phyloP scores from a whole-genome alignment of 2,113 vertebrate species.

The Pelecanus crispus region DNA sequence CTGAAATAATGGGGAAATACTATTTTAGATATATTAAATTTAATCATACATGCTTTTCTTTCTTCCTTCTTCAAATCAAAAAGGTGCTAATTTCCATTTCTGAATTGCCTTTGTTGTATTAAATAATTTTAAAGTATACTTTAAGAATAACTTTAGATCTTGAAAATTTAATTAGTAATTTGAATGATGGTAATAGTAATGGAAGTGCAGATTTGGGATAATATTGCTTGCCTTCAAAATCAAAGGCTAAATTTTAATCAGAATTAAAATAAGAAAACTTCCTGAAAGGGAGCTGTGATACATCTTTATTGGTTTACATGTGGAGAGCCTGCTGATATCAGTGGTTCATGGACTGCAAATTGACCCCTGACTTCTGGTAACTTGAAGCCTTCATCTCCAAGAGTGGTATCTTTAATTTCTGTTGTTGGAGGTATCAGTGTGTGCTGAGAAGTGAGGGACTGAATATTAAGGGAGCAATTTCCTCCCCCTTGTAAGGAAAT shows the following conservation, averaged over 20 bases:
- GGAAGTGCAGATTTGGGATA: background rate
- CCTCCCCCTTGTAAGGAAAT: background rate
- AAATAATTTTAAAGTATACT: background rate
- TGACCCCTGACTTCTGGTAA: background rate
- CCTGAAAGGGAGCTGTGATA: background rate
- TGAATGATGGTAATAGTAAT: background rate
- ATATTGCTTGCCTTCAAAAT: background rate
- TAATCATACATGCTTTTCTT: background rate
- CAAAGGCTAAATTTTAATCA: background rate
- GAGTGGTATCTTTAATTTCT: background rate
- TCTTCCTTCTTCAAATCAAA: background rate
- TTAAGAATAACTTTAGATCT: background rate
- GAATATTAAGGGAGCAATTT: background rate
- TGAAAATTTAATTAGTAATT: background rate
- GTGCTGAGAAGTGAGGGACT: background rate
- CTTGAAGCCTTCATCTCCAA: background rate
- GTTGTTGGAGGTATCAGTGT: background rate
- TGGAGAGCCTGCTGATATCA: background rate
- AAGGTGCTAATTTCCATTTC: background rate
- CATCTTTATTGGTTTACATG: background rate
- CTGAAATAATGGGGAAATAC: background rate
- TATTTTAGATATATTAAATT: background rate
- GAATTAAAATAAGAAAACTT: background rate
- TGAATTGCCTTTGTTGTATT: background rate
- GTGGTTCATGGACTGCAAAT: background rate